Conservation (phyloP, 2,797 vertebrate species). For the Gymnoscopelus microlampas region DNA sequence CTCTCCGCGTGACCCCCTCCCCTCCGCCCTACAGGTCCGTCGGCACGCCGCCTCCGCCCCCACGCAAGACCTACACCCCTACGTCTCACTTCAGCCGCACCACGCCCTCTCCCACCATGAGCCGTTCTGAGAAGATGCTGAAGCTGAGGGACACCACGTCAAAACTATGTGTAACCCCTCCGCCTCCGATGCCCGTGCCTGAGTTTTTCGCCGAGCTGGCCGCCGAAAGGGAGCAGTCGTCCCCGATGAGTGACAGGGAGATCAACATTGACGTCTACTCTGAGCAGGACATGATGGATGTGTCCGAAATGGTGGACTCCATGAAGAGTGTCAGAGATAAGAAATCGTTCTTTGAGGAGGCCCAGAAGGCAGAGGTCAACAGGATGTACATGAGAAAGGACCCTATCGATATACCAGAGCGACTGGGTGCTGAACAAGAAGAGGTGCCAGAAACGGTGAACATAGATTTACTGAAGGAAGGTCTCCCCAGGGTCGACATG, state of each 20-base stretch:
- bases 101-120: conserved; percentile 84
- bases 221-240: conserved; percentile 78
- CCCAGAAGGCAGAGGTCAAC: conserved; percentile 81
- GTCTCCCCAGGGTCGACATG: conserved; percentile 79
- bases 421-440: conserved; percentile 75
- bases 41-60: conserved; percentile 76
- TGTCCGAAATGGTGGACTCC: conserved; percentile 75
- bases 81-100: conserved; percentile 67
- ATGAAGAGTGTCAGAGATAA: conserved; percentile 84
- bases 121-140: conserved; percentile 86
- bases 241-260: conserved; percentile 77
- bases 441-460: conserved; percentile 50
- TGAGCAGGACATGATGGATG: conserved; percentile 52
- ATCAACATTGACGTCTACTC: conserved; percentile 64
- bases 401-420: conserved; percentile 82
- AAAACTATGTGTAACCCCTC: conserved; percentile 77
- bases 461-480: conserved; percentile 74
- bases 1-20: conserved; percentile 78
- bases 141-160: conserved; percentile 85
- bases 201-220: conserved; percentile 71
- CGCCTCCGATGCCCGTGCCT: conserved; percentile 62
- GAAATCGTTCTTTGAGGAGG: conserved; percentile 84
- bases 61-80: conserved; percentile 73
- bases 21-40: conserved; percentile 78
- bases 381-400: conserved; percentile 78